Base-by-base conservation (phyloP, 2,888 invertebrate genomes). In the Hirtodrosophila cameraria region DNA sequence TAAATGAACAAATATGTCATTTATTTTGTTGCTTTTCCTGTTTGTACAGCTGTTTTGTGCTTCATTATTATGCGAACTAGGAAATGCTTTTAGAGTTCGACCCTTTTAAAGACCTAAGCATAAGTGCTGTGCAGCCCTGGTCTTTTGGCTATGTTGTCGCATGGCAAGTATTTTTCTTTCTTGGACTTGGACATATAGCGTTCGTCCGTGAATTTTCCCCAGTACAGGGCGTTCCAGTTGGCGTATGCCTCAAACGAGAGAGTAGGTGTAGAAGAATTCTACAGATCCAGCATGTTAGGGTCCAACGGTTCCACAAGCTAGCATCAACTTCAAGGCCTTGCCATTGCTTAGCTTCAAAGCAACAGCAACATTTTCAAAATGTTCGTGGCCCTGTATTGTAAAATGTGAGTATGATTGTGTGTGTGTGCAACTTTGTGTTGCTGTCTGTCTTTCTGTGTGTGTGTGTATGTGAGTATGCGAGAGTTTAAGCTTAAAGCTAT, bases 401-500 rank as follows among this genome's bases (percentile, higher is more conserved):
- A 74, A 74, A 63, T 75, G 57, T 60, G 20, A 55, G 53, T 43
- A 33, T 41, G 46, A 33, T 49, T 66, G 61, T 68, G 62, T 69
- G 67, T 63, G 60, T 58, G 38, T 53, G 59, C 53, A 53, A 41
- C 49, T 57, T 49, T 48, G 55, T 69, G 77, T 73, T 42, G 53
- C 48, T 50, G 67, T 49, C 54, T 64, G 64, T 50, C 38, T 12
- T 13, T 58, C 48, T 49, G 20, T 48, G 12, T 57, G 64, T 43
- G 38, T 48, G 30, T 48, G 50, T 36, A 12, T 57, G 80, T 46
- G 60, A 60, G 72, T 86, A 78, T 82, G 87, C 65, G 84, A 87
- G 84, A 87, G 87, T 87, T 87, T 87, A 83, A 87, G 83, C 83
- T 83, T 83, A 86, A 83, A 87, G 83, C 87, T 83, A 83, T 83